Conservation (phyloP, 2,888 invertebrate genomes). For the Hipparchia sbordonii region DNA sequence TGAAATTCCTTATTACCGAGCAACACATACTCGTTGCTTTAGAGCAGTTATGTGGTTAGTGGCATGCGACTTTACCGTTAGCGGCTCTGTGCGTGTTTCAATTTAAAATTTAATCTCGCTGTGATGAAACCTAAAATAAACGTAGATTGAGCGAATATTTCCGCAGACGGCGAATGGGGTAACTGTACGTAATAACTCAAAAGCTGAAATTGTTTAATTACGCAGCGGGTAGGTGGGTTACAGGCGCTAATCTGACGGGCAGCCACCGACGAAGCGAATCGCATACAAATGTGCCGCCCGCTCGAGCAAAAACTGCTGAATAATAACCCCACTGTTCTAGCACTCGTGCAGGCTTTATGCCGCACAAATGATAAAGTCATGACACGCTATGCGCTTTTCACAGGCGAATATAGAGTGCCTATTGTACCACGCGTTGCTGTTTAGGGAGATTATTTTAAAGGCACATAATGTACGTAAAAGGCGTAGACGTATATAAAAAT, state of each 20-base stretch:
- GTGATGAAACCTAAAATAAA: constrained; percentile 30
- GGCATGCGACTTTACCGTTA: constrained; percentile 33
- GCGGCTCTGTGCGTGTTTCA: constrained; percentile 35
- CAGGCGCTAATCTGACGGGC: constrained; percentile 72
- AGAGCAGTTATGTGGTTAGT: constrained; percentile 44
- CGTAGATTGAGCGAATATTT: constrained; percentile 25
- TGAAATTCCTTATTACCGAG: constrained; percentile 68
- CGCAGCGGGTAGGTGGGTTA: constrained; percentile 51
- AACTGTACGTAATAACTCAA: constrained; percentile 53
- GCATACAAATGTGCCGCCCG: constrained; percentile 75
- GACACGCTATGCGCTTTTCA: constrained; percentile 62
- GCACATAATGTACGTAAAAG: not conserved
- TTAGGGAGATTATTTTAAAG: not conserved
- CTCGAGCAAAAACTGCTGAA: constrained; percentile 73
- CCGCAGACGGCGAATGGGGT: constrained; percentile 25
- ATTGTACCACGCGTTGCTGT: not conserved
- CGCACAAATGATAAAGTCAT: constrained; percentile 63
- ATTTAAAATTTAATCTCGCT: constrained; percentile 39
- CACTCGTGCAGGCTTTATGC: constrained; percentile 60
- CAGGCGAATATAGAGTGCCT: constrained; percentile 50
- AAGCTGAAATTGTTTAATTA: constrained; percentile 74
- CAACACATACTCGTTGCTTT: constrained; percentile 56
- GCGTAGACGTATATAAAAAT: not conserved
- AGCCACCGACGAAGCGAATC: constrained; percentile 71
- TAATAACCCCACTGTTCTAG: constrained; percentile 68